Evolutionary conservation across 2,113 vertebrate genomes (phyloP).

Genomic region (Empidonax traillii): DNA sequence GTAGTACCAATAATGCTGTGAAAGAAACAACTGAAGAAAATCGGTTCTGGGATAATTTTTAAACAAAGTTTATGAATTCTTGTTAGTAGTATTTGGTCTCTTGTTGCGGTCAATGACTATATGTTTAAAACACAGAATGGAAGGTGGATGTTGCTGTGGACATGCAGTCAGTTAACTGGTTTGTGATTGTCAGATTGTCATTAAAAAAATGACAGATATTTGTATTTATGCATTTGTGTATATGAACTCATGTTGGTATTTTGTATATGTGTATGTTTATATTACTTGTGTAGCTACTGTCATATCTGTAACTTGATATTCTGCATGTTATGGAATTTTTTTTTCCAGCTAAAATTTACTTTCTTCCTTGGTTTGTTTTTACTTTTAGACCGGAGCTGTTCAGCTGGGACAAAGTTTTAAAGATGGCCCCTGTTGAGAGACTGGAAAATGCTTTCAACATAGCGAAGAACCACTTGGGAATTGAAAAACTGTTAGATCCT

Average conservation of each 20-base stretch:
- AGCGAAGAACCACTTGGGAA: conserved; percentile 88
- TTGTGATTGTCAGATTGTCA: background rate
- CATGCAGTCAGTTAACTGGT: background rate
- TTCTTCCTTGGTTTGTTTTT: background rate
- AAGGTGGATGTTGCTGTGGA: background rate
- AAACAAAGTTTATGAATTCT: background rate
- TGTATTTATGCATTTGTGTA: background rate
- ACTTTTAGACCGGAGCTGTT: conserved; percentile 85
- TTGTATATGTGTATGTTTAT: background rate
- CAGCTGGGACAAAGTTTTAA: conserved; percentile 85
- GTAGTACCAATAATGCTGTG: background rate
- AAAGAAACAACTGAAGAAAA: background rate
- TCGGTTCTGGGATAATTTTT: background rate
- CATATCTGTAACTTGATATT: background rate
- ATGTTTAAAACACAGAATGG: background rate
- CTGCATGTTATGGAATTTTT: background rate
- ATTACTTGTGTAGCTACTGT: background rate
- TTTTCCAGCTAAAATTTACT: background rate
- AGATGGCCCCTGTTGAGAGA: conserved; percentile 81
- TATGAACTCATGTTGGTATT: background rate
- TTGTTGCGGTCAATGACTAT: background rate
- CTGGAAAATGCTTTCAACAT: conserved; percentile 90
- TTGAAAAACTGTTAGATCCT: conserved; percentile 92
- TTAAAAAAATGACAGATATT: background rate
- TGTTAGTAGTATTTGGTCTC: background rate